Evolutionary conservation across 2,888 invertebrate species (phyloP).

Genomic region (Uropetala carovei): DNA sequence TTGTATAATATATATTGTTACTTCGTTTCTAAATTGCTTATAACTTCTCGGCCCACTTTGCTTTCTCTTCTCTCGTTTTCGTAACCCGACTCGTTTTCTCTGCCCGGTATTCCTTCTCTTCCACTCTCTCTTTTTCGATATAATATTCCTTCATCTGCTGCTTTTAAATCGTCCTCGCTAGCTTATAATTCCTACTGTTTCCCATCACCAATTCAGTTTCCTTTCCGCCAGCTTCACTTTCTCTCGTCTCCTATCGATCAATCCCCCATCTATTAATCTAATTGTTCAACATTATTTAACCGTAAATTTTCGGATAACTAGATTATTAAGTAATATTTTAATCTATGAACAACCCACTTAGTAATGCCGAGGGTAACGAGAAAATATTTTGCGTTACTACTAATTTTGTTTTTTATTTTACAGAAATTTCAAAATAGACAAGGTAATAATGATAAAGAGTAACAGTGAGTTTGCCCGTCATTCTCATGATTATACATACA

Average conservation of each 20-base stretch:
- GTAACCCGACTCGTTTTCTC: not conserved
- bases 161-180: not conserved
- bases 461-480: no score
- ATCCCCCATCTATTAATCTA: not conserved
- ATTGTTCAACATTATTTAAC: not conserved
- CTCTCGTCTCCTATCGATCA: not conserved
- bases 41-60: no score
- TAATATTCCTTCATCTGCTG: not conserved
- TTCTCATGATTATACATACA: no score
- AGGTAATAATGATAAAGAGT: no score
- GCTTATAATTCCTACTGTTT: not conserved
- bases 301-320: not conserved
- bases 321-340: not conserved
- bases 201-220: not conserved
- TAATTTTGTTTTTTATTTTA: no score
- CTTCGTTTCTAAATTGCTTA: no score
- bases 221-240: not conserved
- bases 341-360: not conserved
- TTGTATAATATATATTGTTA: no score
- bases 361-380: not conserved
- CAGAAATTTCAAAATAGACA: no score
- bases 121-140: not conserved
- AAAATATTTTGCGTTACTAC: no score
- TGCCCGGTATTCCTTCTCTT: not conserved
- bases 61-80: not conserved